These are phyloP conservation scores for Dryadula phaetusa DNA, from an alignment of 2,888 invertebrate species.

Conservation along the genomic window DNA sequence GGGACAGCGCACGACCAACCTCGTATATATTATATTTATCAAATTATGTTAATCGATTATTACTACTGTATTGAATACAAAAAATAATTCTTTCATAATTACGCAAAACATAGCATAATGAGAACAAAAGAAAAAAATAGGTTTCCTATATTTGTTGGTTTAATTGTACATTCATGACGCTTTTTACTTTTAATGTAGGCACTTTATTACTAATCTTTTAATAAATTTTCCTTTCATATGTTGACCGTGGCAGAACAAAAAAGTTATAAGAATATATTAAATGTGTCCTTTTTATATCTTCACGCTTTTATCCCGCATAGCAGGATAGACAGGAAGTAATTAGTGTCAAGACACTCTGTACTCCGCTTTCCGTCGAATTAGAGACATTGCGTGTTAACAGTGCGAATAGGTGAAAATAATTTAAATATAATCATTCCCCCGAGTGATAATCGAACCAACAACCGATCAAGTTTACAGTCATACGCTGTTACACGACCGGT, in stretches of 20 bases:
- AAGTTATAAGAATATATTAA: not conserved
- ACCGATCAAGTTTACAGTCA: no score
- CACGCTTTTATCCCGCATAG: no score
- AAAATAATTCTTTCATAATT: not conserved
- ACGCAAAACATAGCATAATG: not conserved
- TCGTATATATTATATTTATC: not conserved
- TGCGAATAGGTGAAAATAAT: no score
- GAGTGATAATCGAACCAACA: no score
- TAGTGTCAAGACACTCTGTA: no score
- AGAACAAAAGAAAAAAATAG: not conserved
- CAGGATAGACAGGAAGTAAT: no score
- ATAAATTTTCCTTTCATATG: slow-evolving; percentile 1
- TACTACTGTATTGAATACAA: not conserved
- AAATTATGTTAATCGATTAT: not conserved
- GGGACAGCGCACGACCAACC: no score
- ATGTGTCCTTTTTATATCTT: no score
- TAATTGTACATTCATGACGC: not conserved
- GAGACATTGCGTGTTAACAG: no score
- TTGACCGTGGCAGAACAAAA: slow-evolving; percentile 8
- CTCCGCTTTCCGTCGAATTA: no score
- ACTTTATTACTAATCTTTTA: not conserved
- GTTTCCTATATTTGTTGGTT: not conserved
- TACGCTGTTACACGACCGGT: no score
- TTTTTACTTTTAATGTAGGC: not conserved
- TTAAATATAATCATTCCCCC: no score